Percentiles rank a stretch among this genome's conserved stretches.
These are phyloP conservation scores for Meteorus colon DNA, from an alignment of 2,888 invertebrate genomes.

Conservation along the genomic window DNA sequence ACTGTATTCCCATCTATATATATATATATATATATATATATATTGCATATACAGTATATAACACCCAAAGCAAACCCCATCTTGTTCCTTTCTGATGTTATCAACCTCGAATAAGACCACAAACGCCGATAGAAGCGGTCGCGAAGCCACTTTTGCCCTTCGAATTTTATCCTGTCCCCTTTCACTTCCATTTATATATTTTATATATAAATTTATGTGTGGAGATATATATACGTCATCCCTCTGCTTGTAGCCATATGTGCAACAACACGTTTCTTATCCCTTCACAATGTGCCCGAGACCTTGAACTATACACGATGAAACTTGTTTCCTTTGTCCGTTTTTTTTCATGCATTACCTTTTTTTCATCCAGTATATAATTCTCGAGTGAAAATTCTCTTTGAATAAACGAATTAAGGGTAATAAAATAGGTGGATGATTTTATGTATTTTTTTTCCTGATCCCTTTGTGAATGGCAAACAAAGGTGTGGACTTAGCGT, in stretches of 20 bases:
- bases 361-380: not conserved
- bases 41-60: conserved; percentile 24
- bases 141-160: conserved; percentile 37
- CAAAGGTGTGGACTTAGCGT: not conserved
- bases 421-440: not conserved
- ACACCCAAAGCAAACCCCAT: conserved; percentile 35
- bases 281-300: not conserved
- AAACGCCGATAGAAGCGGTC: conserved; percentile 65
- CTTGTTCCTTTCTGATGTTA: conserved; percentile 63
- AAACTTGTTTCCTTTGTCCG: not conserved
- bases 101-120: conserved; percentile 64
- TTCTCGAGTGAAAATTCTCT: not conserved
- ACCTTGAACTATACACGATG: not conserved
- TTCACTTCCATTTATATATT: conserved; percentile 10
- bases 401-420: not conserved
- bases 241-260: not conserved
- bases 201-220: conserved; percentile 11
- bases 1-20: conserved; percentile 58
- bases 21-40: not conserved
- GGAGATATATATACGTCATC: conserved; percentile 1
- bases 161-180: conserved; percentile 37
- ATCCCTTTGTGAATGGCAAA: not conserved
- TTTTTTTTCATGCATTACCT: not conserved
- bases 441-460: not conserved
- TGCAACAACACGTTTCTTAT: not conserved